Conservation (phyloP, 2,797 vertebrate species). For the Pangasius krempfi region DNA sequence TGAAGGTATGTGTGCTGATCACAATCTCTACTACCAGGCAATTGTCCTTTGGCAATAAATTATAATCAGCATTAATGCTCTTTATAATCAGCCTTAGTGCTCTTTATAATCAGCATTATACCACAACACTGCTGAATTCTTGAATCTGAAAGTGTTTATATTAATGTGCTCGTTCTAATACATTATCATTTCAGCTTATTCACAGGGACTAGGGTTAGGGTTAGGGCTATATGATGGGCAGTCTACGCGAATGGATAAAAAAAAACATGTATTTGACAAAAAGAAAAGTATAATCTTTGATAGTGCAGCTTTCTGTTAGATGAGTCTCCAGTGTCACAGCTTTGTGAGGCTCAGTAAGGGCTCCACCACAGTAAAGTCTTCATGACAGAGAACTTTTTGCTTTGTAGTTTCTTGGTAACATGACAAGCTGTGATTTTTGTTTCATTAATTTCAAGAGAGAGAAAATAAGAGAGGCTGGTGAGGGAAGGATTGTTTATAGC, state of each 20-base stretch:
- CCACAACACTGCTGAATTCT: neutral
- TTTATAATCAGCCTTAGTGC: constrained; percentile 9
- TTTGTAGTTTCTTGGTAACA: neutral
- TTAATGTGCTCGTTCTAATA: neutral
- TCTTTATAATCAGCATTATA: neutral
- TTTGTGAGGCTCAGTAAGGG: neutral
- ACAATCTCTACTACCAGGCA: constrained; percentile 1
- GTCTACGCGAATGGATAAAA: neutral
- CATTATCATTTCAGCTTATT: neutral
- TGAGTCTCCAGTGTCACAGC: neutral
- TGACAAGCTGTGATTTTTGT: neutral
- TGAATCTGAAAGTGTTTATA: constrained; percentile 15
- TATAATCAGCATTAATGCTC: constrained; percentile 18
- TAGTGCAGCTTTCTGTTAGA: neutral
- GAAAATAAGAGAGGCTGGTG: neutral
- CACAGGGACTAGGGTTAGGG: neutral
- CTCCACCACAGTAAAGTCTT: neutral
- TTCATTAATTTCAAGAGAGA: neutral
- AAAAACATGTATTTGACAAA: neutral
- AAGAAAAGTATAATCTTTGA: neutral
- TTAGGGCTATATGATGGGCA: neutral
- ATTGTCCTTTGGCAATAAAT: constrained; percentile 25
- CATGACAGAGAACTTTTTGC: neutral
- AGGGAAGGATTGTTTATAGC: neutral
- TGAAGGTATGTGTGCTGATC: constrained; percentile 11